phyloP scores from a whole-genome alignment of 2,888 invertebrate genomes.

The Eilema caniola region DNA sequence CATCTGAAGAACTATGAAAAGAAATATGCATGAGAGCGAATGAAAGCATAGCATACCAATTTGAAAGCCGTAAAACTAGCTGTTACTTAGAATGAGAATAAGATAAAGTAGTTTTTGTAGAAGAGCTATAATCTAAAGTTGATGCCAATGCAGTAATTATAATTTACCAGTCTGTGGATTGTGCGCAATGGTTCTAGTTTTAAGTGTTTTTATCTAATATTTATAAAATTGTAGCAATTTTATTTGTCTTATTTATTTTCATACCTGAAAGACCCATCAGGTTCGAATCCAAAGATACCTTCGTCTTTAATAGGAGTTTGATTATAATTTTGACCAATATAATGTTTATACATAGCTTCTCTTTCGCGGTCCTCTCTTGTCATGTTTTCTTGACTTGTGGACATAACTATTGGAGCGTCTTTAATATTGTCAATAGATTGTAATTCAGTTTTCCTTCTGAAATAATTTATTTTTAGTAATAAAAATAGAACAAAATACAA shows the following conservation, averaged over 20 bases:
- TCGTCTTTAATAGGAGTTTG: constrained; percentile 88
- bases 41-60: constrained; percentile 65
- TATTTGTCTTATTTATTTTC: constrained; percentile 9
- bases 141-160: constrained; percentile 23
- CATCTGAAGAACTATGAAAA: constrained; percentile 87
- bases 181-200: constrained; percentile 50
- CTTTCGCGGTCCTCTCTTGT: constrained; percentile 80
- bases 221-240: constrained; percentile 11
- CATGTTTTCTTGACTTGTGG: constrained; percentile 89
- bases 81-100: constrained; percentile 37
- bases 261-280: constrained; percentile 84
- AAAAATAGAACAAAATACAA: neutral
- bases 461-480: constrained; percentile 27
- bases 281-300: constrained; percentile 86
- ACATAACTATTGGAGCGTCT: constrained; percentile 84
- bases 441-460: constrained; percentile 82
- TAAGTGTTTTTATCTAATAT: constrained; percentile 40
- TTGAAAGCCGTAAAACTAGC: constrained; percentile 48
- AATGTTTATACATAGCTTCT: constrained; percentile 79
- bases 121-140: constrained; percentile 27
- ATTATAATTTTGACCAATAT: constrained; percentile 81
- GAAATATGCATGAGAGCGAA: constrained; percentile 77
- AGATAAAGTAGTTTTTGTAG: constrained; percentile 31
- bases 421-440: constrained; percentile 81
- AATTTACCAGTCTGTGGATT: constrained; percentile 41